Base-by-base conservation (phyloP, 2,888 invertebrate species). In the Meiosimyza platycephala region DNA sequence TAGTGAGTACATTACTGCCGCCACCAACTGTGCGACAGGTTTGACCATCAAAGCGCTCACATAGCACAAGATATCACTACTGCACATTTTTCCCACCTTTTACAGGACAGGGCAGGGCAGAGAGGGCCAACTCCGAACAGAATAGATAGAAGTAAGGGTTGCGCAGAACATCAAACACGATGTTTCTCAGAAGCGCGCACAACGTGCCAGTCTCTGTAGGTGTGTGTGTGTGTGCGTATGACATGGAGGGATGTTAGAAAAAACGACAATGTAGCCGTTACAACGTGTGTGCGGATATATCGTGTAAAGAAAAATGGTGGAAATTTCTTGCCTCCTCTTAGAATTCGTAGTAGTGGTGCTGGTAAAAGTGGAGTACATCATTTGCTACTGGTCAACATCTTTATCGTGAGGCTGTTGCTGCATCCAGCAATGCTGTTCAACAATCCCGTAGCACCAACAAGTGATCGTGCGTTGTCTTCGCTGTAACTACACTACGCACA, bases 401-500 rank as follows among this genome's bases (percentile, higher is more conserved):
- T 6, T 9, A 40, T 28, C 28, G 28, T 28, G 28, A 28, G 28
- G 28, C 28, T 40, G 40, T 9, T 40, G 40, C 40, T 40, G 40
- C 40, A 40, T 6, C 40, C 40, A 40, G 40, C 40, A 40, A 40
- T 40, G 3, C 40, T 40, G 40, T 40, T 9, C 40, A 40, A 16
- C 54, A 16, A 54, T 16, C 54, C n/a, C 15, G 12, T 12, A 54
- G 9, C 15, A 12, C 16, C 54, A 54, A 18, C 11, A 28, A 33
- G 15, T 9, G 13, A 22, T 13, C 50, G 6, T 64, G 64, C 16
- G 50, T 64, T 48, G 6, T 40, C 40, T 40, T 40, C 40, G 40
- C 40, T 40, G 40, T 40, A 40, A 40, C 40, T 40, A 16, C 74
- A 72, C 72, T 40, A 70, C 67, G 72, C 71, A 62, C 15, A 62